Evolutionary conservation across 2,113 vertebrate species (phyloP).

Genomic region (Ia io): DNA sequence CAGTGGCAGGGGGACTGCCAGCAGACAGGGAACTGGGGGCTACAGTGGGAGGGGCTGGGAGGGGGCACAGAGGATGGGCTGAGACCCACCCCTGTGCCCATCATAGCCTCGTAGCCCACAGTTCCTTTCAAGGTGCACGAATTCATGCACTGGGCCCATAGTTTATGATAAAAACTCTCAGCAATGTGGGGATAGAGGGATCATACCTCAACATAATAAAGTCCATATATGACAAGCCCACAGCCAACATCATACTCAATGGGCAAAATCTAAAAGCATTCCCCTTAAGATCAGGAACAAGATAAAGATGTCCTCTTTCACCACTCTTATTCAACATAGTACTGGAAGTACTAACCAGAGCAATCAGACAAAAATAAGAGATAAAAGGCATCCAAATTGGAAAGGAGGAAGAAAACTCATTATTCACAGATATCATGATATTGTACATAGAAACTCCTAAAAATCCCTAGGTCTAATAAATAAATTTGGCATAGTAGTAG

Average conservation of each 20-base stretch:
- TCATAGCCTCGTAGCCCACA: too few species aligned
- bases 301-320: neutral
- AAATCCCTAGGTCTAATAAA: neutral
- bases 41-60: too few species aligned
- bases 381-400: neutral
- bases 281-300: neutral
- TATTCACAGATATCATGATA: neutral
- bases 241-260: too few species aligned
- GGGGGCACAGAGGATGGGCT: too few species aligned
- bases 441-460: neutral
- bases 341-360: neutral
- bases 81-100: too few species aligned
- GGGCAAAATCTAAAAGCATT: neutral
- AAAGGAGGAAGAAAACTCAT: neutral
- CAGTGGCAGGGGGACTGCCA: too few species aligned
- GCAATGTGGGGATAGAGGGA: neutral
- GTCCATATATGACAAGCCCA: neutral
- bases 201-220: neutral
- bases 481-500: neutral
- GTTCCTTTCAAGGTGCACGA: too few species aligned
- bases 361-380: too few species aligned
- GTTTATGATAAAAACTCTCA: too few species aligned
- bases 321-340: neutral
- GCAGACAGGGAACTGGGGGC: too few species aligned
- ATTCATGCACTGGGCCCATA: too few species aligned